These are phyloP conservation scores for Polydesmus complanatus DNA, from an alignment of 2,888 invertebrate species.

Conservation along the genomic window DNA sequence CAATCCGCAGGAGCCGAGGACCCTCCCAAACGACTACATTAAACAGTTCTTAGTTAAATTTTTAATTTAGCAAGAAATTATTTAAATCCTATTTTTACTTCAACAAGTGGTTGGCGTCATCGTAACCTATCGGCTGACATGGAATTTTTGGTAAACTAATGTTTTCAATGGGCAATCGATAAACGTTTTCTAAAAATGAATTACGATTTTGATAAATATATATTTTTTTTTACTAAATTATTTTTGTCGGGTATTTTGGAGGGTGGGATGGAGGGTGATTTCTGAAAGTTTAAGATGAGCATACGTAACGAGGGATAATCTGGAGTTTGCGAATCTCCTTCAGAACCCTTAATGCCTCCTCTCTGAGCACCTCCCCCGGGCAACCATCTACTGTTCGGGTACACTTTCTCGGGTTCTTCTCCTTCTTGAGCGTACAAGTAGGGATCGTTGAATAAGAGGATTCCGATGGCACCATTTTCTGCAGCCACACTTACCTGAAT, in stretches of 20 bases:
- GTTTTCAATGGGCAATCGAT: slow-evolving; percentile 22
- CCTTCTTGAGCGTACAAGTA: slow-evolving; percentile 29
- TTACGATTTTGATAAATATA: no score
- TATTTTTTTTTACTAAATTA: background rate
- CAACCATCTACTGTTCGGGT: slow-evolving; percentile 32
- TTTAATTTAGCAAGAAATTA: background rate
- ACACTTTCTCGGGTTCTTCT: slow-evolving; percentile 20
- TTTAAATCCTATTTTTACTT: no score
- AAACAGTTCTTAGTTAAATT: no score
- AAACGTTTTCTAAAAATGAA: slow-evolving; percentile 24
- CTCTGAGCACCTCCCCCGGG: slow-evolving; percentile 33
- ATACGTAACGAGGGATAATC: slow-evolving; percentile 36
- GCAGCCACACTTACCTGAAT: slow-evolving; percentile 29
- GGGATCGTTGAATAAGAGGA: slow-evolving; percentile 35
- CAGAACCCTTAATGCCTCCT: slow-evolving; percentile 22
- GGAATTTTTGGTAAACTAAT: slow-evolving; percentile 32
- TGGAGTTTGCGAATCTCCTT: slow-evolving; percentile 39
- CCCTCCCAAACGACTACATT: background rate
- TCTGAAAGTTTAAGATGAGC: no score
- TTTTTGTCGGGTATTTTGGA: no score
- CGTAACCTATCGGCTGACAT: slow-evolving; percentile 33
- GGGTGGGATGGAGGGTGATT: no score
- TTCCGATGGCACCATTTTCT: slow-evolving; percentile 30
- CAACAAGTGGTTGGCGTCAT: slow-evolving; percentile 30
- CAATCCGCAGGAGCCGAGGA: background rate